Conservation (phyloP, 2,888 invertebrate species). For the Tribolium freemani region DNA sequence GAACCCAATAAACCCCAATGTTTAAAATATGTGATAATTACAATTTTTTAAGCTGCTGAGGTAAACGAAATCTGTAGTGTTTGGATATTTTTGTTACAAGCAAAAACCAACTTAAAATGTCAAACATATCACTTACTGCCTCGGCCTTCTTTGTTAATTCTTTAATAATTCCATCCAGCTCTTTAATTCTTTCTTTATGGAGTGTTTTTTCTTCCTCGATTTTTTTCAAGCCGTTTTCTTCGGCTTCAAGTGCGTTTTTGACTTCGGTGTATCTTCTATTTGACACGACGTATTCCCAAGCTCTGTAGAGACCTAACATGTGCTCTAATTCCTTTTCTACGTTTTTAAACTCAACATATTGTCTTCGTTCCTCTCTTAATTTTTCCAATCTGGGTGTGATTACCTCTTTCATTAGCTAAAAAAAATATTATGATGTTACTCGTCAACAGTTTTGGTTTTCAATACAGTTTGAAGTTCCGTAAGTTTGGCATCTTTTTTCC, state of each 20-base stretch:
- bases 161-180: slow-evolving; percentile 73
- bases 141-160: slow-evolving; percentile 78
- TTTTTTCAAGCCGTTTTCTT: slow-evolving; percentile 53
- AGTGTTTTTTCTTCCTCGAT: slow-evolving; percentile 70
- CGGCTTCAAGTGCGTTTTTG: slow-evolving; percentile 56
- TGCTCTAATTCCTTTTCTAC: slow-evolving; percentile 88
- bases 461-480: slow-evolving; percentile 84
- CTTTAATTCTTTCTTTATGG: slow-evolving; percentile 70
- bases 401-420: slow-evolving; percentile 82
- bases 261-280: slow-evolving; percentile 53
- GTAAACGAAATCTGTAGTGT: too few relatives aligned
- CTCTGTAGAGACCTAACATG: slow-evolving; percentile 79
- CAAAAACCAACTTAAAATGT: too few relatives aligned
- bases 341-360: slow-evolving; percentile 90
- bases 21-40: too few relatives aligned
- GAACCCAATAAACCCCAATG: too few relatives aligned
- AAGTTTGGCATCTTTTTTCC: slow-evolving; percentile 93
- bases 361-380: slow-evolving; percentile 85
- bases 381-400: slow-evolving; percentile 91
- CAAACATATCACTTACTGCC: too few relatives aligned
- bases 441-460: slow-evolving; percentile 48
- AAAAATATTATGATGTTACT: neutral
- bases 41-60: too few relatives aligned
- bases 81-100: too few relatives aligned
- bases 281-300: slow-evolving; percentile 77